Evolutionary conservation across 2,888 invertebrate species (phyloP), one percentile per base, ranked within the genome.

Genomic region (Podabrus alpinus): DNA sequence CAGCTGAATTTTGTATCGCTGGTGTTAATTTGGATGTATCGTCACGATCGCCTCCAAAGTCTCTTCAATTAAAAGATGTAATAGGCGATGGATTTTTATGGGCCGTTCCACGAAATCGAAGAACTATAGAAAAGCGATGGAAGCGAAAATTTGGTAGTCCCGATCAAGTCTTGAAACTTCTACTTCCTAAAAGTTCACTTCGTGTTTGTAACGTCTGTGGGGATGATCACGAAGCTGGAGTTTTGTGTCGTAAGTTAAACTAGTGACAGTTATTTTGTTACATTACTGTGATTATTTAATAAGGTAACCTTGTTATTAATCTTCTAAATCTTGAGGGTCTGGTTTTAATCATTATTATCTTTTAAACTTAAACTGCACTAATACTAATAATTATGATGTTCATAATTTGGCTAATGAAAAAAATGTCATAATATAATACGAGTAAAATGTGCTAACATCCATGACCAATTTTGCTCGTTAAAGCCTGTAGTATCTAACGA

Each of bases 171-270:
- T 91, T 91, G 89, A 95, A 96, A 87, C 90, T 92, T 77, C 84
- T 94, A 13, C 88, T 89, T 19, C 92, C 94, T 0, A 95, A 94
- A 85, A 93, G 88, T 3, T 92, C 94, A 86, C 88, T 98, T 25
- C 88, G 93, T 78, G 90, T 91, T 0, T 98, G 98, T 83, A 88
- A 91, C 77, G 91, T 91, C 66, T 98, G 98, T 88, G 98, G 98
- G 0, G 92, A 95, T 86, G 91, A 94, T 87, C 92, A 96, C 86
- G 94, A 96, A 88, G 89, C 90, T 73, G 92, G 93, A 66, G 89
- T 92, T 67, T 88, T 98, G 66, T 98, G 98, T 87, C 92, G 97
- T 96, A 91, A 90, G 90, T 89, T 71, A 71, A 25, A 45, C n/a
- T 9, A 45, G 7, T 45, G 45, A 45, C 45, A 45, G 45, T 45